Evolutionary conservation across 2,797 vertebrate species (phyloP).

Genomic region (Sternotherus odoratus): DNA sequence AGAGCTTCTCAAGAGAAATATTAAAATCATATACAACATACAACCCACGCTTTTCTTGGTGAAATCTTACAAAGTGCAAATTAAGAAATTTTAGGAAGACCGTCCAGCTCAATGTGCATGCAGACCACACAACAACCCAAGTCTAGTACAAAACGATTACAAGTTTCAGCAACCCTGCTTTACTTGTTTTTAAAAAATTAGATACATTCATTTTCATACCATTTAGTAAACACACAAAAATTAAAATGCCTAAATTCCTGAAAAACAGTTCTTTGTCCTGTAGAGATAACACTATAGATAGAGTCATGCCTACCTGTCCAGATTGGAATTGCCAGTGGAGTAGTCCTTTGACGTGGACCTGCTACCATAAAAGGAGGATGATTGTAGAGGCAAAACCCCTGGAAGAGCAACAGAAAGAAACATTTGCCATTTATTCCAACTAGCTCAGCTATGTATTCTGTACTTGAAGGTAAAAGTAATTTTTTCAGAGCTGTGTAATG

Average conservation of each 20-base stretch:
- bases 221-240: background rate
- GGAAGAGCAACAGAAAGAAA: conserved; percentile 31
- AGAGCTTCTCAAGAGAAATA: too few species aligned
- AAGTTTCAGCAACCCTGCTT: background rate
- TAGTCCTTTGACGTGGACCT: conserved; percentile 91
- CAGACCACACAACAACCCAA: background rate
- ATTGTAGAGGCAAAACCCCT: conserved; percentile 93
- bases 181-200: background rate
- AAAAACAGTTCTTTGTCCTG: conserved; percentile 20
- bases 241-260: conserved; percentile 2
- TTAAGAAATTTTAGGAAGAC: background rate
- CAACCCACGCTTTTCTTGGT: background rate
- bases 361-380: conserved; percentile 93
- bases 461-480: background rate
- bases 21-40: too few species aligned
- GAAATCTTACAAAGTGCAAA: background rate
- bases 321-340: conserved; percentile 85
- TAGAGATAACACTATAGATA: background rate
- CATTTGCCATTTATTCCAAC: background rate
- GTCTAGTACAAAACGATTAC: background rate
- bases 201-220: background rate
- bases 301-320: conserved; percentile 88
- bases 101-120: background rate
- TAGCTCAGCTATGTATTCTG: background rate
- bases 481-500: background rate